Conservation (phyloP, 2,797 vertebrate species). For the Mormyrus proboscirostris region DNA sequence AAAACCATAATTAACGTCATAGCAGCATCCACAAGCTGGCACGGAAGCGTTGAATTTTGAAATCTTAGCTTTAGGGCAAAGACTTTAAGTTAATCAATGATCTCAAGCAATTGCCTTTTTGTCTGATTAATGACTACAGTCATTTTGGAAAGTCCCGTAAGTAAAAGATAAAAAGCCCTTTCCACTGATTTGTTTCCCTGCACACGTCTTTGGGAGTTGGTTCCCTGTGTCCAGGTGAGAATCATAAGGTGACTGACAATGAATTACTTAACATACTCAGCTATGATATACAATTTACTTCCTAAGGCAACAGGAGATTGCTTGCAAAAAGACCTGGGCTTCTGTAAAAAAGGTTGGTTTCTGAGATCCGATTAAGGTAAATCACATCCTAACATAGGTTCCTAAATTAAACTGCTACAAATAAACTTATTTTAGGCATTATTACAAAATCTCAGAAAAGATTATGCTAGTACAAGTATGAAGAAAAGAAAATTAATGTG, state of each 20-base stretch:
- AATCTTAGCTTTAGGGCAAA: neutral
- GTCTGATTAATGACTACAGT: slow-evolving; percentile 22
- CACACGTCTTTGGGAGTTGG: neutral
- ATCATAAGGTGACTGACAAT: neutral
- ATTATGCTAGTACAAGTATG: neutral
- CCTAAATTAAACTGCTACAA: neutral
- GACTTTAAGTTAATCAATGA: slow-evolving; percentile 13
- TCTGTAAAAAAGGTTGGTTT: neutral
- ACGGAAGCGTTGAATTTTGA: neutral
- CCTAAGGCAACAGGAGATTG: neutral
- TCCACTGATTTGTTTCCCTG: neutral
- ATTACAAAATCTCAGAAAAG: neutral
- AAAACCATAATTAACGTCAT: neutral
- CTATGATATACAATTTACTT: neutral
- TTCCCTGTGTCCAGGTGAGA: neutral
- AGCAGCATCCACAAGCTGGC: neutral
- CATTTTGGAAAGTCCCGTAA: slow-evolving; percentile 15
- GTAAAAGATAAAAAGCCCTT: slow-evolving; percentile 25
- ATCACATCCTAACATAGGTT: neutral
- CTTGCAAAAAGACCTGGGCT: neutral
- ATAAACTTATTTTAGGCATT: neutral
- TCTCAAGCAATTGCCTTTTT: neutral
- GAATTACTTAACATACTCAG: neutral
- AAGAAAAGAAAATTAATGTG: neutral
- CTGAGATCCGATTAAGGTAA: neutral